Evolutionary conservation across 2,888 invertebrate species (phyloP).

Genomic region (Bellardia pandia): DNA sequence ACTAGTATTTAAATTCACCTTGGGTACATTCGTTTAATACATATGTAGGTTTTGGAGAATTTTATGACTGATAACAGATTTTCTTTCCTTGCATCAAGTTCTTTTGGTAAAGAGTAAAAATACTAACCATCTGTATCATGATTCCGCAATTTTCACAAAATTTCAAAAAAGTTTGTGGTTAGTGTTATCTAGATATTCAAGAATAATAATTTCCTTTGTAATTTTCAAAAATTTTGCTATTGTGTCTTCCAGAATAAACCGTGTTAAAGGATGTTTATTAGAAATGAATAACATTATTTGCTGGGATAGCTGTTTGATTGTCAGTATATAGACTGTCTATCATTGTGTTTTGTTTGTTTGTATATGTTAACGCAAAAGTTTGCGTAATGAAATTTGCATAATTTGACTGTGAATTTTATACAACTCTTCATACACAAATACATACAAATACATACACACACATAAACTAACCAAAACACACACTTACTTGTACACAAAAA

Average conservation of each 20-base stretch:
- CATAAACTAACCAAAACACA: not conserved
- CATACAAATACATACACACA: slow-evolving; percentile 1
- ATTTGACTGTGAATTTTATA: slow-evolving; percentile 79
- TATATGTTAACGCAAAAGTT: slow-evolving; percentile 79
- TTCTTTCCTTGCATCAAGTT: too few relatives aligned
- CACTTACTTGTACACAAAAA: not conserved
- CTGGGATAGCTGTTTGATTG: slow-evolving; percentile 2
- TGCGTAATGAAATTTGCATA: slow-evolving; percentile 84
- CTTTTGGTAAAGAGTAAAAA: too few relatives aligned
- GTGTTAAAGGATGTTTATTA: not conserved
- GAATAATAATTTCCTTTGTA: too few relatives aligned
- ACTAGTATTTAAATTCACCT: too few relatives aligned
- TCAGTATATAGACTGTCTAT: slow-evolving; percentile 56
- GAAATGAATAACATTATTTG: not conserved
- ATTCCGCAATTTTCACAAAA: too few relatives aligned
- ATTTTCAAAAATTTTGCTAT: too few relatives aligned
- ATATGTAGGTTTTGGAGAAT: too few relatives aligned
- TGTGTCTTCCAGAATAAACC: not conserved
- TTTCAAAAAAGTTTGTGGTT: too few relatives aligned
- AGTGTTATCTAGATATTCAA: too few relatives aligned
- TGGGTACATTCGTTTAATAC: too few relatives aligned
- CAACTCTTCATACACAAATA: slow-evolving; percentile 46
- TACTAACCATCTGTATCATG: too few relatives aligned
- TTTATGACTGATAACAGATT: too few relatives aligned
- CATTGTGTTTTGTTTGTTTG: slow-evolving; percentile 57